A percentile compares a stretch with the other conserved stretches of the same genome.
Evolutionary conservation across 2,888 invertebrate species (phyloP).

Genomic region (Temnothorax rugatulus): DNA sequence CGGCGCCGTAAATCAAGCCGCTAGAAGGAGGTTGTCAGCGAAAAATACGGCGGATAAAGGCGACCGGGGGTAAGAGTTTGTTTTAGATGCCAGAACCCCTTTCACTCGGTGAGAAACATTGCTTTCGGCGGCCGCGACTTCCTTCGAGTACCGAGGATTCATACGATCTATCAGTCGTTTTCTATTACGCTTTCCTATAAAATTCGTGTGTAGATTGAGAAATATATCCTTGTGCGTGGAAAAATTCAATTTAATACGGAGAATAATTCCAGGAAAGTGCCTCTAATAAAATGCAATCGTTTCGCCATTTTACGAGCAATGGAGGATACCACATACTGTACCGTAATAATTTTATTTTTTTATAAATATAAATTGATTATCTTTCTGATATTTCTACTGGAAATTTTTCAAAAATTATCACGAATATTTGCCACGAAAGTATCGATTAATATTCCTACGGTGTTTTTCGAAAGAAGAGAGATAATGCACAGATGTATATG

Average conservation of each 20-base stretch:
- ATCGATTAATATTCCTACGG: background rate
- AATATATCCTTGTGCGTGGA: background rate
- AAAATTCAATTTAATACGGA: background rate
- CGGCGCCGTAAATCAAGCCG: slow-evolving; percentile 83
- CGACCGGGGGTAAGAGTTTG: slow-evolving; percentile 82
- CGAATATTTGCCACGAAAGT: background rate
- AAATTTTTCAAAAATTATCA: background rate
- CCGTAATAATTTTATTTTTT: background rate
- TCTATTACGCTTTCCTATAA: slow-evolving; percentile 12
- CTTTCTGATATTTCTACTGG: background rate
- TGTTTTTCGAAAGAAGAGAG: background rate
- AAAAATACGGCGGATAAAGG: slow-evolving; percentile 84
- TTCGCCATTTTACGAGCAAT: background rate
- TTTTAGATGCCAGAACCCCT: slow-evolving; percentile 81
- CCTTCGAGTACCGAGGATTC: slow-evolving; percentile 55
- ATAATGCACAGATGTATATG: slow-evolving; percentile 11
- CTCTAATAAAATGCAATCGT: background rate
- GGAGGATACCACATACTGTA: background rate
- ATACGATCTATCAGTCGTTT: slow-evolving; percentile 44
- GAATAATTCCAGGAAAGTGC: background rate
- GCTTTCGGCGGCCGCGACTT: slow-evolving; percentile 70
- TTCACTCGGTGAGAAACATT: slow-evolving; percentile 71
- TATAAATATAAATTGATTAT: background rate
- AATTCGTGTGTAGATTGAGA: slow-evolving; percentile 6
- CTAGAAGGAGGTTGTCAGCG: slow-evolving; percentile 85